These are phyloP conservation scores for Sycophaga agraensis DNA, from an alignment of 1,140 invertebrate species.

Conservation along the genomic window DNA sequence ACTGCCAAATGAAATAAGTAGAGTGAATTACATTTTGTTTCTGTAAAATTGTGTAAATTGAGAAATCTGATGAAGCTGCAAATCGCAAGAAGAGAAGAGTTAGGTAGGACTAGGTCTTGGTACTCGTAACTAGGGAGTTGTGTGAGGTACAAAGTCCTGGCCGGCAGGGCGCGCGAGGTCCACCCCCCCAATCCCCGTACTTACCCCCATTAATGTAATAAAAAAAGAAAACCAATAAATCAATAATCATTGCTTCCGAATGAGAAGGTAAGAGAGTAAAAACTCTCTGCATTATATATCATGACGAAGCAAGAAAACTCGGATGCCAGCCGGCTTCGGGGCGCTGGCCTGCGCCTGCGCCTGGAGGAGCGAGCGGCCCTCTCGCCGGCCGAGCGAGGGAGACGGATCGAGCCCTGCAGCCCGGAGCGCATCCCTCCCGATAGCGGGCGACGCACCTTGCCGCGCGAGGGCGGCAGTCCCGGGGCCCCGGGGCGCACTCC, in stretches of 20 bases:
- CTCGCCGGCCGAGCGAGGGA: background rate
- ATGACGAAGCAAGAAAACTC: conserved; percentile 29
- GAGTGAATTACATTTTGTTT: background rate
- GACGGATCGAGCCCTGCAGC: background rate
- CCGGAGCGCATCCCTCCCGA: conserved; percentile 2
- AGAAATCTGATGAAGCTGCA: background rate
- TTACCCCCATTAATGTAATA: too few relatives aligned
- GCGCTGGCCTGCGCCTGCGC: conserved; percentile 5
- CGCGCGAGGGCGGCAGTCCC: background rate
- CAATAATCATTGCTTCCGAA: conserved; percentile 26
- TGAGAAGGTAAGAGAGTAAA: conserved; percentile 16
- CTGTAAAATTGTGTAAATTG: conserved; percentile 11
- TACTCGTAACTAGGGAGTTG: conserved; percentile 62
- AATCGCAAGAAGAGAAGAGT: too few relatives aligned
- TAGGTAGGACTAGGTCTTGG: conserved; percentile 52
- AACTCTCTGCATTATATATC: conserved; percentile 9
- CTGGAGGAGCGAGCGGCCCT: background rate
- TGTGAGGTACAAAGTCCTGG: conserved; percentile 60
- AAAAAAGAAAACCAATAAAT: background rate
- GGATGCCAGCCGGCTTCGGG: conserved; percentile 26
- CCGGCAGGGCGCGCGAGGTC: conserved; percentile 58
- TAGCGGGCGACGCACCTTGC: conserved; percentile 21
- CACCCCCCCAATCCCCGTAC: conserved; percentile 57
- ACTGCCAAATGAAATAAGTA: conserved; percentile 29
- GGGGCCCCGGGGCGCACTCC: too few relatives aligned